phyloP scores from a whole-genome alignment of 2,113 vertebrate species.

The Triplophysa rosa region DNA sequence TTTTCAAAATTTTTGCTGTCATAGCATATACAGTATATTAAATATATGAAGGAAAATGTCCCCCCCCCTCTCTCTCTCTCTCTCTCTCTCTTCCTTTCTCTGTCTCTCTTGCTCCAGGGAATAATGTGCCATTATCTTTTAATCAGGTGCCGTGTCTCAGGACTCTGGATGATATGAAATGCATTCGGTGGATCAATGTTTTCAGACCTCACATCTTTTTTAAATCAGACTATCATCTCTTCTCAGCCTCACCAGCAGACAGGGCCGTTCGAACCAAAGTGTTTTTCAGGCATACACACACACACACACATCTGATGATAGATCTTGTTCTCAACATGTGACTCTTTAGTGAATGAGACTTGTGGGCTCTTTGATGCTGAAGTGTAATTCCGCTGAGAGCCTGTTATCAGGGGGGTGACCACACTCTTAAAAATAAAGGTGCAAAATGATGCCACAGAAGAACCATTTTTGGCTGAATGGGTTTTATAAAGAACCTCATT shows the following conservation, averaged over 20 bases:
- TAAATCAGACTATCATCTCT: constrained; percentile 65
- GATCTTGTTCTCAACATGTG: constrained; percentile 19
- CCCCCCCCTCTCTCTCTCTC: no score
- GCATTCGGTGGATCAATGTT: constrained; percentile 64
- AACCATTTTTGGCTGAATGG: no score
- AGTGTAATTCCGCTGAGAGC: background rate
- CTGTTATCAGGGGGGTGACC: no score
- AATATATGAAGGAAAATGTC: no score
- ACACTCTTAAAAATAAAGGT: no score
- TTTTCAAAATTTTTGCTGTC: no score
- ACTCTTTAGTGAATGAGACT: constrained; percentile 10
- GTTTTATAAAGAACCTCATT: no score
- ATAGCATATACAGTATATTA: no score
- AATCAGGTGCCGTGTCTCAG: constrained; percentile 59
- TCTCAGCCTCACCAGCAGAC: constrained; percentile 33
- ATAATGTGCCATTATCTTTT: constrained; percentile 65
- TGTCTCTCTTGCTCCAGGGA: constrained; percentile 44
- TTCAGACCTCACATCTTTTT: constrained; percentile 61
- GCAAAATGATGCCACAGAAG: no score
- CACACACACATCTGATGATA: constrained; percentile 1
- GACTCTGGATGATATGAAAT: constrained; percentile 54
- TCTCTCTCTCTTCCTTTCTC: constrained; percentile 20
- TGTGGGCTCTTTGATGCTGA: background rate
- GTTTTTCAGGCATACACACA: background rate
- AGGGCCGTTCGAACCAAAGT: background rate